A percentile compares a stretch with the other conserved stretches of the same genome.
Conservation (phyloP, 2,113 vertebrate genomes). For the Agelaius tricolor region DNA sequence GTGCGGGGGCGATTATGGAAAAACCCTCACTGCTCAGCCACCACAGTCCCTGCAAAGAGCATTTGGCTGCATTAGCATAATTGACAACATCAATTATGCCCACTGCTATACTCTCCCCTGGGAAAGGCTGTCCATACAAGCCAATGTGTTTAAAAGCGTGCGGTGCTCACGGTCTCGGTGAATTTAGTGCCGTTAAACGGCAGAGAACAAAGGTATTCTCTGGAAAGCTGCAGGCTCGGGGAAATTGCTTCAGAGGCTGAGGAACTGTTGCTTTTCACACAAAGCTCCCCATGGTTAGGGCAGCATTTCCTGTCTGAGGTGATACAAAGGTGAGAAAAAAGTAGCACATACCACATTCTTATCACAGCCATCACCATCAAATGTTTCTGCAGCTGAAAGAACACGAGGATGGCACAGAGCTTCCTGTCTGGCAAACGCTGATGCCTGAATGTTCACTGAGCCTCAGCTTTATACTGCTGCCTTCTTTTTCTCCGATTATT, state of each 20-base stretch:
- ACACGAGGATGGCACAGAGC: background rate
- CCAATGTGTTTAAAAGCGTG: background rate
- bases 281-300: background rate
- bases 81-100: slow-evolving; percentile 33
- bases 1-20: background rate
- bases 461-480: background rate
- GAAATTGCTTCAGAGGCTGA: background rate
- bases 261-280: background rate
- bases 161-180: fast-evolving
- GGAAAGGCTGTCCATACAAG: background rate
- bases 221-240: background rate
- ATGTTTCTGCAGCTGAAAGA: background rate
- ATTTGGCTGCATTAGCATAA: slow-evolving; percentile 34
- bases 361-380: background rate
- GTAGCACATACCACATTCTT: background rate
- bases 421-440: background rate
- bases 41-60: background rate
- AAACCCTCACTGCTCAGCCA: background rate
- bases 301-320: background rate
- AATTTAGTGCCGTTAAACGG: background rate
- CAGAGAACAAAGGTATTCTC: background rate
- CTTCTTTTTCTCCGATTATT: background rate
- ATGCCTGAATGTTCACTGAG: background rate
- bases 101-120: background rate
- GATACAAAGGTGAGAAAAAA: background rate